Evolutionary conservation across 1,140 invertebrate genomes (phyloP), one percentile per base, ranked within the genome.

Genomic region (Oreohelix idahoensis): DNA sequence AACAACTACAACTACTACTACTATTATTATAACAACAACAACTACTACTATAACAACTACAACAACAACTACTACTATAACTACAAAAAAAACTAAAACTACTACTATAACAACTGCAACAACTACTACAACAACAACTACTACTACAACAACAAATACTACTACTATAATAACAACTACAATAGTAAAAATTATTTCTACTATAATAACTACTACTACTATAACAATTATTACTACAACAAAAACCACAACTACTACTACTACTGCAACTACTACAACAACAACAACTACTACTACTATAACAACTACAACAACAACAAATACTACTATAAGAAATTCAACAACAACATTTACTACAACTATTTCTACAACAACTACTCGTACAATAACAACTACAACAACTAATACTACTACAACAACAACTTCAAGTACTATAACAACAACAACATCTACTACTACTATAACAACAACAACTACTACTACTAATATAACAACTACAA

Each of bases 181-280:
- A 13, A 58, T n/a, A 13, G 23, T n/a, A 13, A 58, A 15, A 13
- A 58, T n/a, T 58, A 58, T 23, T n/a, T 13, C 53, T 58, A 58
- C 53, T 58, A n/a, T n/a, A 23, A 58, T n/a, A 23, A n/a, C 53
- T 58, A 58, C 53, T 58, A 58, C 53, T 58, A 58, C 53, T 58
- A 58, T 23, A 13, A 58, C 53, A 13, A 58, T n/a, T 58, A 58
- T 23, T 58, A 58, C 53, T 58, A 58, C 53, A 13, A 58, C 53
- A n/a, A n/a, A n/a, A n/a, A n/a, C n/a, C n/a, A n/a, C n/a, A n/a
- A n/a, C 23, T n/a, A n/a, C n/a, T n/a, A n/a, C n/a, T n/a, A n/a
- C n/a, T n/a, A n/a, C n/a, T n/a, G n/a, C n/a, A n/a, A 58, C 53
- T 58, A 58, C 53, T 58, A 58, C 53, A 13, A 58, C 53, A 13